These are phyloP conservation scores for Acrossocheilus wenchowensis DNA, from an alignment of 2,797 vertebrate genomes.

Conservation along the genomic window DNA sequence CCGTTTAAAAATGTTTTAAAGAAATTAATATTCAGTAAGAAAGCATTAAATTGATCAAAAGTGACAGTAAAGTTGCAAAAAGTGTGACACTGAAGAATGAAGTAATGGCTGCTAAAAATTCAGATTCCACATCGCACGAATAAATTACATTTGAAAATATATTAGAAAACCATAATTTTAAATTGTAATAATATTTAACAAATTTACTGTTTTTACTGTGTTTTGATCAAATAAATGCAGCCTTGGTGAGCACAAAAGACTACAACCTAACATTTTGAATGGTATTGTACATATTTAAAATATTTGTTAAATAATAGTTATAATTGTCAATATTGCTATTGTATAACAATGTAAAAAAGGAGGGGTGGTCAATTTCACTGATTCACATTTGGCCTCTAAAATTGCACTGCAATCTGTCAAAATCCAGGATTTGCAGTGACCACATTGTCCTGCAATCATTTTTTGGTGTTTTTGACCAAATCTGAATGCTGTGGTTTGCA, in stretches of 20 bases:
- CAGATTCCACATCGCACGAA: neutral
- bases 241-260: neutral
- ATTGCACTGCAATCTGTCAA: conserved; percentile 34
- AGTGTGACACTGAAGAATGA: neutral
- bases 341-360: neutral
- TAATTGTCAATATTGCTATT: neutral
- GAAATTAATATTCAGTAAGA: neutral
- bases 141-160: neutral
- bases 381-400: conserved; percentile 44
- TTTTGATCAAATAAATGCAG: neutral
- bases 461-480: conserved; percentile 12
- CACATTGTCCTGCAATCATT: conserved; percentile 16
- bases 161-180: neutral
- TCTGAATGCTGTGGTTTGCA: conserved; percentile 17
- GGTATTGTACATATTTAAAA: neutral
- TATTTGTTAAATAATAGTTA: neutral
- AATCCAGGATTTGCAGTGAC: conserved; percentile 41
- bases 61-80: neutral
- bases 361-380: conserved; percentile 35
- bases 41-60: neutral
- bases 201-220: neutral
- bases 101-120: neutral
- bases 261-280: neutral
- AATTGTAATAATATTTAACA: neutral
- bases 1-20: neutral